A percentile compares a stretch with the other conserved stretches of the same genome.
Evolutionary conservation across 2,113 vertebrate species (phyloP).

Genomic region (Tachycineta bicolor): DNA sequence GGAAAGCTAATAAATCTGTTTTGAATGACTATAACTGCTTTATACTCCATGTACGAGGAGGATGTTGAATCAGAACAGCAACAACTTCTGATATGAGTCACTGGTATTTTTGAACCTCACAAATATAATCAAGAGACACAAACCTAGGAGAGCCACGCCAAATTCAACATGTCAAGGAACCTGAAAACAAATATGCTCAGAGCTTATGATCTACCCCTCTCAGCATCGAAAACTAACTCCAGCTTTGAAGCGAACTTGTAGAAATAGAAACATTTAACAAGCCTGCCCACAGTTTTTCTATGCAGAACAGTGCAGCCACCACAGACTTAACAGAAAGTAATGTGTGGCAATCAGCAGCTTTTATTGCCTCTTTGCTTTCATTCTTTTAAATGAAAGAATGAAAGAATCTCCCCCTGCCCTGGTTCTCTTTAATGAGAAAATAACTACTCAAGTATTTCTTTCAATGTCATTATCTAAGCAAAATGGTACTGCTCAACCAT

Average conservation of each 20-base stretch:
- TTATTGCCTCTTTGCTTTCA: not conserved
- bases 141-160: not conserved
- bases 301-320: not conserved
- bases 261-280: not conserved
- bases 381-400: not conserved
- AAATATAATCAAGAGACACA: not conserved
- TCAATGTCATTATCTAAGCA: not conserved
- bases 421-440: not conserved
- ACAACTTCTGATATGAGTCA: not conserved
- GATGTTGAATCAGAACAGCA: not conserved
- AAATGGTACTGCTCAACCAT: not conserved
- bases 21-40: not conserved
- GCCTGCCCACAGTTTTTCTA: not conserved
- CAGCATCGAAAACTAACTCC: conserved; percentile 25
- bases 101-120: not conserved
- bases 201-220: not conserved
- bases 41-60: not conserved
- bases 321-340: not conserved
- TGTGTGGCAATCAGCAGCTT: not conserved
- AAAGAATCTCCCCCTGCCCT: accelerated
- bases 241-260: not conserved
- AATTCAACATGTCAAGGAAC: not conserved
- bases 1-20: not conserved
- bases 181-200: not conserved
- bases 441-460: not conserved